These are phyloP conservation scores for Chaitophorus viminalis DNA, from an alignment of 2,888 invertebrate genomes.

Conservation along the genomic window DNA sequence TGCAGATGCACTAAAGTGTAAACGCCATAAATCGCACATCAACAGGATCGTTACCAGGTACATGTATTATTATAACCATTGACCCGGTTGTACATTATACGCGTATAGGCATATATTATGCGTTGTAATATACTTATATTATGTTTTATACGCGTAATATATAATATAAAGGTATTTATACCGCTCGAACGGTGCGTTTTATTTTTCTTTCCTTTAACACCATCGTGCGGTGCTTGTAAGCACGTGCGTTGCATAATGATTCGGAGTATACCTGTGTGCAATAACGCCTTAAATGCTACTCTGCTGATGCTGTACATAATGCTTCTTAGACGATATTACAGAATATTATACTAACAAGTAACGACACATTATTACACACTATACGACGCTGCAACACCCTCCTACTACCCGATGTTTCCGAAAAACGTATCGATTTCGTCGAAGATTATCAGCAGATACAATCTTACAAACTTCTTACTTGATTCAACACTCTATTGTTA, in stretches of 20 bases:
- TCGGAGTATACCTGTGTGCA: neutral
- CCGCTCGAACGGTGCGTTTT: neutral
- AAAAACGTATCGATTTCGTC: neutral
- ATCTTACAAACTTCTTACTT: too few relatives aligned
- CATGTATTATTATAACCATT: neutral
- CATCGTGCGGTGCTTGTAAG: neutral
- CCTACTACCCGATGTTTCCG: neutral
- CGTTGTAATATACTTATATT: neutral
- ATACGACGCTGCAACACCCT: neutral
- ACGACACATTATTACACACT: too few relatives aligned
- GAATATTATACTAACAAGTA: too few relatives aligned
- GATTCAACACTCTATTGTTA: too few relatives aligned
- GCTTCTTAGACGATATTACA: neutral
- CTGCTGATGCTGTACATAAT: neutral
- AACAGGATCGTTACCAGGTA: constrained; percentile 29
- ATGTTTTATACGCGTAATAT: too few relatives aligned
- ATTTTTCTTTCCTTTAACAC: neutral
- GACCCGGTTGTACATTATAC: constrained; percentile 11
- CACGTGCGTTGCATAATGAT: neutral
- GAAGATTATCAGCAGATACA: neutral
- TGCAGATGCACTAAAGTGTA: neutral
- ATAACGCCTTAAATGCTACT: neutral
- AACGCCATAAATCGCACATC: constrained; percentile 34
- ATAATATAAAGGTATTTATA: neutral
- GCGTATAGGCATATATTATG: neutral